phyloP scores from a whole-genome alignment of 2,113 vertebrate genomes.

The Himantopus leucocephalus region DNA sequence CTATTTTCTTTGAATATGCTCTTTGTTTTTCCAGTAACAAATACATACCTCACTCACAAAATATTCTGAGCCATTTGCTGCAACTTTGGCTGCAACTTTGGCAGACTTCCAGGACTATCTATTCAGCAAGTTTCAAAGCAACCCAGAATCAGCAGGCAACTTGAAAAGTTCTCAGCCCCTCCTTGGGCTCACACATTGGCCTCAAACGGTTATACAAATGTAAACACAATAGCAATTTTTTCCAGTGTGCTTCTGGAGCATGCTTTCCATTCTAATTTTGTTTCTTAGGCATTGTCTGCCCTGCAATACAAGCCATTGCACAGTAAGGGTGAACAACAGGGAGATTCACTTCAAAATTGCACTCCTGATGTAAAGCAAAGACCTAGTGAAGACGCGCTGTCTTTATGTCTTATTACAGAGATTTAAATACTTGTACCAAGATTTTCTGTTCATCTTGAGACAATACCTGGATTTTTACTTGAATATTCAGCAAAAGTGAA shows the following conservation, averaged over 20 bases:
- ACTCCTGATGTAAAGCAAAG: background rate
- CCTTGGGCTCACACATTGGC: background rate
- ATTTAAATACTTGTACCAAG: background rate
- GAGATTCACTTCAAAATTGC: background rate
- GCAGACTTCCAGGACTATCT: background rate
- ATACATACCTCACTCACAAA: background rate
- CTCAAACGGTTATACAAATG: background rate
- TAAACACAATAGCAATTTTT: conserved; percentile 18
- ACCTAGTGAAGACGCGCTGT: background rate
- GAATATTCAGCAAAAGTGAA: background rate
- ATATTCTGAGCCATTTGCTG: background rate
- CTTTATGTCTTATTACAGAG: background rate
- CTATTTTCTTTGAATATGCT: background rate
- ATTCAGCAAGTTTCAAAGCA: background rate
- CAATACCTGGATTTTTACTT: background rate
- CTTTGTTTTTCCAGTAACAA: background rate
- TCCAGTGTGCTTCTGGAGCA: background rate
- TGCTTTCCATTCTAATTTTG: background rate
- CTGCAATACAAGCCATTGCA: background rate
- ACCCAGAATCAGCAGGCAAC: background rate
- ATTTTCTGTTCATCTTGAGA: background rate
- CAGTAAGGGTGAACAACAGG: background rate
- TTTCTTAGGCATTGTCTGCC: background rate
- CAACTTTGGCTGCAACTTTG: background rate
- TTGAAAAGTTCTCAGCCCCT: background rate